These are phyloP conservation scores for Sandelia bainsii DNA, from an alignment of 2,797 vertebrate genomes.

Conservation along the genomic window DNA sequence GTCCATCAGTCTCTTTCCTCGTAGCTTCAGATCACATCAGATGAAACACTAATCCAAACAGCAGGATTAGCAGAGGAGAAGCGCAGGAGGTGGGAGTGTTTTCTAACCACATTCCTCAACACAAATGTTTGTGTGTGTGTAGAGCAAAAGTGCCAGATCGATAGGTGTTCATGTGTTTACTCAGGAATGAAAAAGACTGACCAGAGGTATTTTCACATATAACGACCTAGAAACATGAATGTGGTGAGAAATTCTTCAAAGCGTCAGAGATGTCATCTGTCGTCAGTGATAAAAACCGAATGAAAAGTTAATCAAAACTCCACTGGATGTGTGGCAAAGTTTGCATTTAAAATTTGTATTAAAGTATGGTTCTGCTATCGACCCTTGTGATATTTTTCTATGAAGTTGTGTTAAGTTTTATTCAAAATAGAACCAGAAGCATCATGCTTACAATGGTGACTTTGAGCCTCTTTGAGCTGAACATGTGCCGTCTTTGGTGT, in stretches of 20 bases:
- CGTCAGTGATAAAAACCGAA: too few species aligned
- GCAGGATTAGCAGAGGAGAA: constrained; percentile 40
- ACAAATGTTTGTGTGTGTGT: background rate
- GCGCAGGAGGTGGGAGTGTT: constrained; percentile 20
- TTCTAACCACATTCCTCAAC: constrained; percentile 6
- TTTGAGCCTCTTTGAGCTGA: too few species aligned
- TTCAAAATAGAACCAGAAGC: too few species aligned
- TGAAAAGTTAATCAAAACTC: too few species aligned
- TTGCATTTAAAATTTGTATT: too few species aligned
- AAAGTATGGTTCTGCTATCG: too few species aligned
- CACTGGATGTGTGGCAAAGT: too few species aligned
- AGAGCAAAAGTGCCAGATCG: constrained; percentile 8
- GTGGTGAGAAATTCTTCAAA: background rate
- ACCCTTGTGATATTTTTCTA: too few species aligned
- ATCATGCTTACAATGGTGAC: too few species aligned
- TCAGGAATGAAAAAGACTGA: constrained; percentile 32
- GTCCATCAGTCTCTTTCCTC: background rate
- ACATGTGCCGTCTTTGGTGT: too few species aligned
- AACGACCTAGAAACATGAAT: constrained; percentile 44
- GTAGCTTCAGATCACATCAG: constrained; percentile 7
- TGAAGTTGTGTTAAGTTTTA: too few species aligned
- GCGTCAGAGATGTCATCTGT: background rate
- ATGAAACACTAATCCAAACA: constrained; percentile 38
- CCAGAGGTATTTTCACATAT: constrained; percentile 32
- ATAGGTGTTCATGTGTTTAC: background rate